Base-by-base conservation (phyloP, 2,797 vertebrate genomes). In the Distichodus sexfasciatus region DNA sequence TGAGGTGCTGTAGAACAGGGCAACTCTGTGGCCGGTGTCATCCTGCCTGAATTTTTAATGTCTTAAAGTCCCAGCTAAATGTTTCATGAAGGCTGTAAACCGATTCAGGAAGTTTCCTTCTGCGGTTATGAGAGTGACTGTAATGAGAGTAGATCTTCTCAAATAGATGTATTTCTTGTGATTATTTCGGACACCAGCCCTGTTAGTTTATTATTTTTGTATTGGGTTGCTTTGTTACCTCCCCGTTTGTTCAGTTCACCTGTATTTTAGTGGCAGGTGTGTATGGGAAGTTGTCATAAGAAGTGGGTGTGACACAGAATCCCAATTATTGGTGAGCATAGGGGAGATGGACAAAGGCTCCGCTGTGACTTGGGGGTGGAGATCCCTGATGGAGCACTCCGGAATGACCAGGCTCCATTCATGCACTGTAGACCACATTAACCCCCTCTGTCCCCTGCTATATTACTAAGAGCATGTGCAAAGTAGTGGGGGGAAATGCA, bases 21-120 rank as follows among this genome's bases (percentile, higher is more conserved):
- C 69, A 38, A 9, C 53, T 33, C 24, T 54, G 61, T 72, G 66
- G 26, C 51, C 57, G 58, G 36, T 67, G 58, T 71, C 24, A 10
- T 23, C 71, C 58, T 58, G 15, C 4, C 61, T 76, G 54, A 76
- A 76, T 76, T 57, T 72, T 76, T 73, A 66, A 78, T 75, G 38
- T 8, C 40, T 70, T 24, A 21, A 66, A 75, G 66, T 54, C 54
- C 26, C 28, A 50, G 41, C 50, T 68, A 44, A 76, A 77, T 78
- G 60, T 76, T 73, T 78, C 53, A 76, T 71, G 66, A 74, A 65
- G 68, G 48, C 46, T 35, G 67, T 73, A 62, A 66, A 57, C 51
- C 19, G 65, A 57, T 76, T 64, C 55, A 50, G n/a, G 69, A 28
- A 54, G 7, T 59, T 54, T 57, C 17, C 31, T 10, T 43, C 15